Evolutionary conservation across 2,888 invertebrate species (phyloP), one percentile per base, ranked within the genome.

Genomic region (Acanthosepion esculentum): DNA sequence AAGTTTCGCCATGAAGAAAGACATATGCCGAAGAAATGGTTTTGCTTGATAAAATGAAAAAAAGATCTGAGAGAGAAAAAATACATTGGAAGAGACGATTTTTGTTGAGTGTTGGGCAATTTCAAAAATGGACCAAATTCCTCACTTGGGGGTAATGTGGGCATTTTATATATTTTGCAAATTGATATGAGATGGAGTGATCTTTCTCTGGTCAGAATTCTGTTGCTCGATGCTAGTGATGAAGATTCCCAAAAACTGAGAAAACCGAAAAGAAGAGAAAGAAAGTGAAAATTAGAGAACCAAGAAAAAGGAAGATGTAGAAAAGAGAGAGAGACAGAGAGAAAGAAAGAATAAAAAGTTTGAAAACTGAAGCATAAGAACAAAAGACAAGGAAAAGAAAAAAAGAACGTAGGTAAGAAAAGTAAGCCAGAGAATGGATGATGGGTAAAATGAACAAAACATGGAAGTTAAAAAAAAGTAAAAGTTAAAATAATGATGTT

Each of bases 101-200:
- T n/a, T n/a, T 78, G n/a, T 78, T 33, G 78, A 78, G n/a, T n/a
- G n/a, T 12, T n/a, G 78, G n/a, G n/a, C 78, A 78, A 78, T 78
- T 78, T 78, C 10, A n/a, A 78, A 78, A 78, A n/a, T n/a, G 78
- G 78, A 78, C 78, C n/a, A 23, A 78, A 78, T n/a, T 78, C n/a
- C n/a, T n/a, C 78, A 78, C 78, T n/a, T 78, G 78, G 78, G 78
- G n/a, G n/a, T 78, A 15, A 78, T 78, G n/a, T 78, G 78, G 78
- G 15, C n/a, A 78, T 78, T 78, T 78, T 12, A 78, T 78, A 78
- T 78, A n/a, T 78, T 33, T 78, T 33, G 78, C 33, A 78, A 59
- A 78, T 78, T 29, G 78, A n/a, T 78, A n/a, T 78, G n/a, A n/a
- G n/a, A 12, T 29, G 78, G n/a, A 78, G 29, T 78, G 78, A n/a